Percentiles rank a stretch among this genome's conserved stretches.
Conservation (phyloP, 1,140 invertebrate species). For the Drosophila punjabiensis region DNA sequence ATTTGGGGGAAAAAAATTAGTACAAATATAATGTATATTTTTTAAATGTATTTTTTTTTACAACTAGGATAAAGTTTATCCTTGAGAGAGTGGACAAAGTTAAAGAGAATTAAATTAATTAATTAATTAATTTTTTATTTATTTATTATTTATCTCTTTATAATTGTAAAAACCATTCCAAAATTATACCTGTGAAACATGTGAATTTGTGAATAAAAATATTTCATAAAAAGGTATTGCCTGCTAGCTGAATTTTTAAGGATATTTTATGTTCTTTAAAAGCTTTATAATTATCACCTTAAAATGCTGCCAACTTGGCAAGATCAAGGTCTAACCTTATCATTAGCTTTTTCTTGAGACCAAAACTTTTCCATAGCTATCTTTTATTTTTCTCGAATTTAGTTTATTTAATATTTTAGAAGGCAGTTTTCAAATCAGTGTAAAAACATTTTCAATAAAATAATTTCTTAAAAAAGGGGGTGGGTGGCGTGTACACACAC, state of each 20-base stretch:
- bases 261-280: background rate
- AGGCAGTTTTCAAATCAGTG: background rate
- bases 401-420: too few relatives aligned
- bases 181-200: background rate
- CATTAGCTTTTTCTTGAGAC: conserved; percentile 16
- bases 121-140: background rate
- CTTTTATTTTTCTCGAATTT: background rate
- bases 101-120: too few relatives aligned
- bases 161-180: background rate
- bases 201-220: background rate
- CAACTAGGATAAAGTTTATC: background rate
- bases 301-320: conserved; percentile 28
- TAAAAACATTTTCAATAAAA: background rate
- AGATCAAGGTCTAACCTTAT: conserved; percentile 40
- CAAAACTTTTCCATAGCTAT: background rate
- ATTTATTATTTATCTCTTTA: background rate
- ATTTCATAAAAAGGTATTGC: background rate
- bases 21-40: background rate
- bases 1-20: background rate
- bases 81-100: too few relatives aligned
- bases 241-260: background rate
- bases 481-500: background rate
- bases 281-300: background rate
- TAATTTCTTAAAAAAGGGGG: conserved; percentile 4
- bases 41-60: background rate